A percentile compares a stretch with the other conserved stretches of the same genome.
phyloP scores from a whole-genome alignment of 2,113 vertebrate genomes.

The Catharus minimus region DNA sequence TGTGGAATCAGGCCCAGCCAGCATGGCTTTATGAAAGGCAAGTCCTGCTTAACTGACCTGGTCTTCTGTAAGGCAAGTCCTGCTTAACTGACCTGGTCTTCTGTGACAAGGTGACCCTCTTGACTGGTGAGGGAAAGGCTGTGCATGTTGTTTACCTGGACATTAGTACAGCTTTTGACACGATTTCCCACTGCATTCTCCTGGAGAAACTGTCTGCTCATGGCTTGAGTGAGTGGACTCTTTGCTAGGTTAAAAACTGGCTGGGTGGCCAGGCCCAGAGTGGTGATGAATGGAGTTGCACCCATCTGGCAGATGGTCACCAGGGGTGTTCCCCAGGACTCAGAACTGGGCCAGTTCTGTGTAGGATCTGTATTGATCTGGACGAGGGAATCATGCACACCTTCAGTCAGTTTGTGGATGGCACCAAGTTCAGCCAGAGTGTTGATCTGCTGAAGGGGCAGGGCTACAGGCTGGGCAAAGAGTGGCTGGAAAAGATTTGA shows the following conservation, averaged over 20 bases:
- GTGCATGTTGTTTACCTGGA: background rate
- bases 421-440: background rate
- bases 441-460: background rate
- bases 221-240: background rate
- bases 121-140: background rate
- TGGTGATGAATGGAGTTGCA: background rate
- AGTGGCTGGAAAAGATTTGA: background rate
- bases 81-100: background rate
- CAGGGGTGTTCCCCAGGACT: background rate
- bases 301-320: too few species aligned
- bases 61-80: background rate
- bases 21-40: background rate
- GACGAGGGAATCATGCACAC: accelerated
- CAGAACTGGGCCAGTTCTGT: background rate
- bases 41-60: background rate
- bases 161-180: background rate
- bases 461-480: background rate
- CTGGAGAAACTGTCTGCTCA: background rate
- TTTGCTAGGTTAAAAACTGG: background rate
- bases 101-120: background rate
- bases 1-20: background rate
- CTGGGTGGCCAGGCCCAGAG: background rate
- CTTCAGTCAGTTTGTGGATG: background rate
- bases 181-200: background rate
- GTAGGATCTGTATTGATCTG: background rate